A percentile compares a stretch with the other conserved stretches of the same genome.
Conservation (phyloP, 2,797 vertebrate genomes). For the Moxostoma hubbsi region DNA sequence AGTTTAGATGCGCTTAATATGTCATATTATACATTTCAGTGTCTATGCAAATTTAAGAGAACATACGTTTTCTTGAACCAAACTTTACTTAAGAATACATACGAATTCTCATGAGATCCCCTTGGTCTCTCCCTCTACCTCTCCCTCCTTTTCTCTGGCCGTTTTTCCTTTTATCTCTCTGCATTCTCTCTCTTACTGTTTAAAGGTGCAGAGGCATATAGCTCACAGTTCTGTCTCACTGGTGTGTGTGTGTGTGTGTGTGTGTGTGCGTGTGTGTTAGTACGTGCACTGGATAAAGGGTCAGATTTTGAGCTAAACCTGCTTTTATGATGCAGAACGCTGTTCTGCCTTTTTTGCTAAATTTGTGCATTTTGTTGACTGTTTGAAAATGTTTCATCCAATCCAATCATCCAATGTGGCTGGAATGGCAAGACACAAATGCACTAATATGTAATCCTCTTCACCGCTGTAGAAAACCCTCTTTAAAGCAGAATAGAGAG, state of each 20-base stretch:
- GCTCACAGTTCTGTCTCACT: background rate
- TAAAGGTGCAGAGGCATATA: constrained; percentile 68
- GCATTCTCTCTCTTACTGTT: constrained; percentile 54
- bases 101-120: too few species aligned
- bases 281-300: constrained; percentile 66
- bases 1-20: too few species aligned
- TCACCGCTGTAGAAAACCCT: constrained; percentile 66
- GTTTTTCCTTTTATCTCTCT: constrained; percentile 45
- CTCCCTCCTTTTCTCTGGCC: constrained; percentile 65
- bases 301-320: constrained; percentile 68
- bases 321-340: constrained; percentile 63
- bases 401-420: constrained; percentile 54
- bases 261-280: constrained; percentile 34
- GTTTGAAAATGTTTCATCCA: constrained; percentile 67
- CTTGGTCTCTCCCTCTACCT: constrained; percentile 66
- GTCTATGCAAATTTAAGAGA: too few species aligned
- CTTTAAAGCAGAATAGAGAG: constrained; percentile 70
- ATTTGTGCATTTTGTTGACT: constrained; percentile 56
- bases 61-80: too few species aligned
- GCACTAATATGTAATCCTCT: constrained; percentile 43
- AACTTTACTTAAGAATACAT: too few species aligned
- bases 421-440: constrained; percentile 34
- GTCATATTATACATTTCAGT: too few species aligned
- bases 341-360: constrained; percentile 61
- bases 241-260: constrained; percentile 48